Conservation (phyloP, 2,888 invertebrate genomes). For the Dasysyrphus albostriatus region DNA sequence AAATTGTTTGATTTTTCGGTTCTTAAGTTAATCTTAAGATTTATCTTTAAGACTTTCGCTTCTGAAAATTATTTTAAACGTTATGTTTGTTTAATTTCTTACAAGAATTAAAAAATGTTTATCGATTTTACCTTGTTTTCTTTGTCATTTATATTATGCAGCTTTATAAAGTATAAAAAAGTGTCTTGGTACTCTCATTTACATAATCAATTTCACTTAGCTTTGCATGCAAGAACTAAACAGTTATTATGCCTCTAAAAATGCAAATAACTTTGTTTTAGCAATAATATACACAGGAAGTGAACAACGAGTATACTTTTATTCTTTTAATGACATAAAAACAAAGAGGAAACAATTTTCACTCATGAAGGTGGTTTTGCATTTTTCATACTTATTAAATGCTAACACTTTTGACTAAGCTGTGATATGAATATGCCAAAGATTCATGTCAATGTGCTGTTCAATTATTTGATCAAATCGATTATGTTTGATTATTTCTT, state of each 20-base stretch:
- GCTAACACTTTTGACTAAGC: background rate
- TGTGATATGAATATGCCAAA: background rate
- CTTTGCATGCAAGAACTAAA: background rate
- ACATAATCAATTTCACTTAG: background rate
- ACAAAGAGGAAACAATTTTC: background rate
- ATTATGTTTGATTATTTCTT: background rate
- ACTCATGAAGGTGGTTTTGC: background rate
- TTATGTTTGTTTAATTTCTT: no score
- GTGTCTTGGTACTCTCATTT: background rate
- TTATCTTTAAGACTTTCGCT: no score
- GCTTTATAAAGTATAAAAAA: background rate
- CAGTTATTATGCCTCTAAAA: background rate
- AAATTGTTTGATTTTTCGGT: no score
- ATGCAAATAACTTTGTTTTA: background rate
- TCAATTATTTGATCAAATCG: background rate
- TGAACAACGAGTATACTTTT: background rate
- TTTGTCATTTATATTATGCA: no score
- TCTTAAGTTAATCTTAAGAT: no score
- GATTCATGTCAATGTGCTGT: conserved; percentile 12
- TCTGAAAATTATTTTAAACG: no score
- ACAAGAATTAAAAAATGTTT: no score
- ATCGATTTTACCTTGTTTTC: no score
- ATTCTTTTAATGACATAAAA: background rate
- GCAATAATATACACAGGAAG: background rate
- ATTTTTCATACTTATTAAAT: conserved; percentile 1